Evolutionary conservation across 1,140 invertebrate genomes (phyloP).

Genomic region (Epicauta chinensis): DNA sequence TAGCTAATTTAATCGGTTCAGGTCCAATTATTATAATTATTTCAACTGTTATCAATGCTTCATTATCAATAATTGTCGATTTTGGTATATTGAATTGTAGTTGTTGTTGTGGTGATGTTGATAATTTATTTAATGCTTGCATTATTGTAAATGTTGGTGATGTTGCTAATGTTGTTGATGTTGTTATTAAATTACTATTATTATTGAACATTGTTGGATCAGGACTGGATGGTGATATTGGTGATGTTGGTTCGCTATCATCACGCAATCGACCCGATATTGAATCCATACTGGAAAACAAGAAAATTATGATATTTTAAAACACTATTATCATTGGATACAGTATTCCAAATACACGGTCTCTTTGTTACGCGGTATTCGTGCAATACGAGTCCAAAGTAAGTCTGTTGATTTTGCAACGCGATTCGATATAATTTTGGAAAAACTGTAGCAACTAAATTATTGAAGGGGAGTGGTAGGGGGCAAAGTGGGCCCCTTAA

Average conservation of each 20-base stretch:
- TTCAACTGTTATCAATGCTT: constrained; percentile 82
- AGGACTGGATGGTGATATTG: constrained; percentile 67
- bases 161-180: constrained; percentile 51
- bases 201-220: constrained; percentile 38
- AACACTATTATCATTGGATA: too few relatives aligned
- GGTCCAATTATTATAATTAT: constrained; percentile 62
- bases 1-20: constrained; percentile 69
- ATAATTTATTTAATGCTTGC: constrained; percentile 47
- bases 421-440: too few relatives aligned
- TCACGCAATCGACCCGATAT: constrained; percentile 82
- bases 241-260: constrained; percentile 82
- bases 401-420: too few relatives aligned
- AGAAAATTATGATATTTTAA: not conserved
- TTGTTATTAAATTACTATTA: constrained; percentile 39
- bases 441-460: too few relatives aligned
- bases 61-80: constrained; percentile 55
- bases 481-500: too few relatives aligned
- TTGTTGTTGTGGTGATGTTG: constrained; percentile 36
- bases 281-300: constrained; percentile 74
- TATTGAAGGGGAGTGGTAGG: too few relatives aligned
- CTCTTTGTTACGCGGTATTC: too few relatives aligned
- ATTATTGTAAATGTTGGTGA: constrained; percentile 50
- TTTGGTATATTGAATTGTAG: constrained; percentile 14
- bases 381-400: too few relatives aligned
- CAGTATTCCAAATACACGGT: too few relatives aligned